Base-by-base conservation (phyloP, 2,888 invertebrate species). In the Coelogynopora nodosa region DNA sequence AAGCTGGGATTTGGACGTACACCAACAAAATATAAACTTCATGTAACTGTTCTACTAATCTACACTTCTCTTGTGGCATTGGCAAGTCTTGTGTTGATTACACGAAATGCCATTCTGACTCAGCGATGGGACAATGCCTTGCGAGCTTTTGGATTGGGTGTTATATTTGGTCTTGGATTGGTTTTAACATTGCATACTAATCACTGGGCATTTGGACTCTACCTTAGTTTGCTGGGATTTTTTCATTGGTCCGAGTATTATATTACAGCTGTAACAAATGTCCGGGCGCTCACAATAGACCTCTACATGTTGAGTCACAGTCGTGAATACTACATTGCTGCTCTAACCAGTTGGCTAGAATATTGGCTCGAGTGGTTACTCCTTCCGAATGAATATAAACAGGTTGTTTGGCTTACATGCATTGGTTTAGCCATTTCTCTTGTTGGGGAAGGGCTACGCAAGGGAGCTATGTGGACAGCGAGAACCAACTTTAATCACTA, bases 261-360 rank as follows among this genome's bases (percentile, higher is more conserved):
- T 89, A 94, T 95, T 0, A 97, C 97, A 86, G 96, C 97, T 0
- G 92, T 95, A 89, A 95, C 95, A 0, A 97, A 97, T 93, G 97
- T 97, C 0, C 88, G 86, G 87, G 94, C 95, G 0, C 91, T 97
- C 86, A 94, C 94, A 0, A 92, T 95, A 0, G 96, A 96, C 91
- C 97, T 97, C 0, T 99, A 97, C 90, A 94, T 99, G 88, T 93
- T 99, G 86, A 97, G 98, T 92, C 98, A 99, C 90, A 98, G 98
- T 89, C 91, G 94, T 30, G 95, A 96, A 89, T 99, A 99, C 92
- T 94, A 94, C 29, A 90, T 95, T 31, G 97, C 96, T 0, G 94
- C 94, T 0, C 90, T 93, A 13, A 92, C 93, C 23, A 94, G 95
- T 89, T 95, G 94, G 95, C 88, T 94, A 0, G 99, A 99, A 91